Evolutionary conservation across 1,140 invertebrate genomes (phyloP), one percentile per base, ranked within the genome.

Genomic region (Drosophila trapezifrons): DNA sequence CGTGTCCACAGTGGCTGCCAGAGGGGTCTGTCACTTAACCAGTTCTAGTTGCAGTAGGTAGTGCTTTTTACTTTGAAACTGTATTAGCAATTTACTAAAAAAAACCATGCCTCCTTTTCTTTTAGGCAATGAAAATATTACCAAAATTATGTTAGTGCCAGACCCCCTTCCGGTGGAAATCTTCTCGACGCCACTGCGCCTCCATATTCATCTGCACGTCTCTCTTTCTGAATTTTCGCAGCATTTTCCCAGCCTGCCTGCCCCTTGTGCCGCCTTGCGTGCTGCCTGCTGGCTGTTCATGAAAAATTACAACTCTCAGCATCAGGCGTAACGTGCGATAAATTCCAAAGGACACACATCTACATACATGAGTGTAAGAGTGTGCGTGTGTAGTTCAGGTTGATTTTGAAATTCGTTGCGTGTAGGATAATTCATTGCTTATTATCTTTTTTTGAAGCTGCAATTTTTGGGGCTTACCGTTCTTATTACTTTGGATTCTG

Each of bases 381-480:
- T 37, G 20, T 49, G 37, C 42, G 46, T 43, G 65, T 71, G 47
- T 80, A 64, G 47, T 65, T 69, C 54, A 67, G 75, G 78, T 78
- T 78, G 79, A 79, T 89, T 87, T 87, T 89, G 84, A 83, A 89
- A 83, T 76, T 89, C 70, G 84, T 89, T 89, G 84, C 85, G 84
- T 89, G 84, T 89, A 84, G 77, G 84, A 89, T 87, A 89, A 89
- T 89, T 89, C 84, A 89, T 89, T 89, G 84, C 84, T 84, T 89
- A 89, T 89, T 89, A 89, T 89, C 80, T 84, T 89, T 80, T 86
- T 85, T 80, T 58, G 59, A 76, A 71, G 67, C 81, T 77, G 81
- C 81, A 84, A 84, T 84, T 82, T 86, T 75, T 69, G 73, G 73
- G 54, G 47, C 67, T 78, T 65, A 78, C 58, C 76, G 54, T 66